A percentile compares a stretch with the other conserved stretches of the same genome.
Conservation (phyloP, 2,797 vertebrate genomes). For the Chelon auratus region DNA sequence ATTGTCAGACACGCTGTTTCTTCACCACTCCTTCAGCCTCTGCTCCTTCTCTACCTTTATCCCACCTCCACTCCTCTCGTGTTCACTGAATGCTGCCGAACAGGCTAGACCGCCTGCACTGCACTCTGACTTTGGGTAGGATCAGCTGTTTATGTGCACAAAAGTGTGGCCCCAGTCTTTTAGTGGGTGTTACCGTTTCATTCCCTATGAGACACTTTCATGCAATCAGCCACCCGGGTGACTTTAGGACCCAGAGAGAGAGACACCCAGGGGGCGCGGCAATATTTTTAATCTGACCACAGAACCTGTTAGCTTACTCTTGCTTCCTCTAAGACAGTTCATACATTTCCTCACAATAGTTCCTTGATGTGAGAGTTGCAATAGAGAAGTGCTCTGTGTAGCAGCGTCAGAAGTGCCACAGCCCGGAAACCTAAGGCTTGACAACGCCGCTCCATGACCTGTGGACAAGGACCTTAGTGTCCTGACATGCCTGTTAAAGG, state of each 20-base stretch:
- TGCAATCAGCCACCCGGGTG: constrained; percentile 59
- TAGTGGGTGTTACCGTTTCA: constrained; percentile 28
- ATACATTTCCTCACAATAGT: constrained; percentile 62
- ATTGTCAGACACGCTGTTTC: constrained; percentile 4
- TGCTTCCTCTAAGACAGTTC: constrained; percentile 87
- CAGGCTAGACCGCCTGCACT: constrained; percentile 51
- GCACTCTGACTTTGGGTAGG: constrained; percentile 9
- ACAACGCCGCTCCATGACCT: constrained; percentile 28
- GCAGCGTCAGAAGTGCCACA: constrained; percentile 22
- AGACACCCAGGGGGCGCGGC: constrained; percentile 69
- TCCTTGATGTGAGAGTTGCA: constrained; percentile 68
- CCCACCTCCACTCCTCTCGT: constrained; percentile 28
- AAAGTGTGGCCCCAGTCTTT: constrained; percentile 9
- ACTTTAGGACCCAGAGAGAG: constrained; percentile 83
- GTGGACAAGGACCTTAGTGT: constrained; percentile 51
- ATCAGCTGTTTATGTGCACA: constrained; percentile 42
- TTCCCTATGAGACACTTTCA: constrained; percentile 17
- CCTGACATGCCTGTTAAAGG: constrained; percentile 74
- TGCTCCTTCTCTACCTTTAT: constrained; percentile 20
- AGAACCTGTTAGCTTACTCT: constrained; percentile 85
- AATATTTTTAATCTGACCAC: constrained; percentile 85
- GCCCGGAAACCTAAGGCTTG: constrained; percentile 25
- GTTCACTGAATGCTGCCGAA: constrained; percentile 67
- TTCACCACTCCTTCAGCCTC: constrained; percentile 41
- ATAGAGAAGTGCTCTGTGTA: constrained; percentile 60